Conservation (phyloP, 2,113 vertebrate species). For the Cebus imitator region DNA sequence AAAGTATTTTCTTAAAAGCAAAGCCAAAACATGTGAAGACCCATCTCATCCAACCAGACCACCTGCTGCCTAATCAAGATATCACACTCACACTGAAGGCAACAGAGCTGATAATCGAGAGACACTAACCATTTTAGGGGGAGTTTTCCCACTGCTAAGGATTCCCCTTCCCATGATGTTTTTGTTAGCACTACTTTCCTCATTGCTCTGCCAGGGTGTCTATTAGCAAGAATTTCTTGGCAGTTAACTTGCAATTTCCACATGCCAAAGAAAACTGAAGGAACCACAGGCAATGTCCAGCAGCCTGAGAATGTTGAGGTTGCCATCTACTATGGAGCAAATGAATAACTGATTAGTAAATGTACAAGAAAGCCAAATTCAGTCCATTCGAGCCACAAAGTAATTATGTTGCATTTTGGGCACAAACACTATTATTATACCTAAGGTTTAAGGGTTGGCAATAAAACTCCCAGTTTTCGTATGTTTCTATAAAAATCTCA, state of each 20-base stretch:
- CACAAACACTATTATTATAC: not conserved
- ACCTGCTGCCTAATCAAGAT: not conserved
- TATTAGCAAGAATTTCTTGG: slow-evolving; percentile 8
- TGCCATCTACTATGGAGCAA: not conserved
- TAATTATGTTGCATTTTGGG: not conserved
- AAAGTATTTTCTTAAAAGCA: slow-evolving; percentile 5
- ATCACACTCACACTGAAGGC: not conserved
- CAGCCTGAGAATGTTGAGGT: slow-evolving; percentile 8
- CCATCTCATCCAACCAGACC: not conserved
- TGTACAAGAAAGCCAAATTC: not conserved
- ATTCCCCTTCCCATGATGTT: not conserved
- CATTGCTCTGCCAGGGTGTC: not conserved
- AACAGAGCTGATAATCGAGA: not conserved
- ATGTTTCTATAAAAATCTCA: not conserved
- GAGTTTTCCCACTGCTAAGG: slow-evolving; percentile 30
- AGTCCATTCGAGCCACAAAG: not conserved
- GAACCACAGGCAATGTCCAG: slow-evolving; percentile 1
- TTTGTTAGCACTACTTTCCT: not conserved
- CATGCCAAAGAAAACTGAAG: slow-evolving; percentile 25
- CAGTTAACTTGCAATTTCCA: slow-evolving; percentile 19
- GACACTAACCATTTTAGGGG: not conserved
- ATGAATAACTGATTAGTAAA: not conserved
- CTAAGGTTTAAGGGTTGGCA: not conserved
- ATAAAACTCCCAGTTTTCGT: not conserved
- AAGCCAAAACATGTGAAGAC: not conserved